Evolutionary conservation across 2,888 invertebrate genomes (phyloP), one percentile per base, ranked within the genome.

Genomic region (Amphipoea lucens): DNA sequence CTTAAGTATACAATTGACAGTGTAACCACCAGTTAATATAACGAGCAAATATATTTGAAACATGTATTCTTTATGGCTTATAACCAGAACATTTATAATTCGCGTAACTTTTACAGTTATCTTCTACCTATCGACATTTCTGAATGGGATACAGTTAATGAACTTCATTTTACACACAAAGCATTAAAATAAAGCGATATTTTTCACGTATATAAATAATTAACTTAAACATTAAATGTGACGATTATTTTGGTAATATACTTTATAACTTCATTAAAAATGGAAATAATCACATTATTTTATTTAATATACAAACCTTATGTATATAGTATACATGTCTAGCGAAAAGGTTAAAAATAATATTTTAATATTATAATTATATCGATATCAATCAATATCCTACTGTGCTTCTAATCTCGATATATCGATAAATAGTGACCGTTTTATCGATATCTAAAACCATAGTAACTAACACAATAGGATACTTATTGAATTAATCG

Each of bases 201-300:
- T 69, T 73, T 81, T 80, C 67, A 86, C 60, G 74, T 79, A 80
- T 73, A 90, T 87, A 91, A 88, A 90, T 90, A 89, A 84, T 90
- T 84, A 84, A 86, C 87, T 89, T 90, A 90, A 83, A 87, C 82
- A 83, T 81, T 91, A 83, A 84, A 89, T 89, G 90, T 88, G 91
- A 90, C 88, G 87, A 87, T 90, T 86, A 90, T 90, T 91, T 90
- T 90, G 90, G 90, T 91, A 88, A 87, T 88, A 88, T 86, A 84
- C 73, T 87, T 87, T 82, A 81, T 87, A 89, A 87, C 80, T 87
- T 90, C 76, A 81, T 84, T 79, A 82, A 86, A 89, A 90, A 78
- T 89, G 73, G 83, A 87, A 87, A 87, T 89, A 88, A 87, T 88
- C 88, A 87, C 87, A 87, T 87, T 90, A 88, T 87, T 84, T 85